Conservation (phyloP, 2,888 invertebrate genomes). For the Lordiphosa andalusiaca region DNA sequence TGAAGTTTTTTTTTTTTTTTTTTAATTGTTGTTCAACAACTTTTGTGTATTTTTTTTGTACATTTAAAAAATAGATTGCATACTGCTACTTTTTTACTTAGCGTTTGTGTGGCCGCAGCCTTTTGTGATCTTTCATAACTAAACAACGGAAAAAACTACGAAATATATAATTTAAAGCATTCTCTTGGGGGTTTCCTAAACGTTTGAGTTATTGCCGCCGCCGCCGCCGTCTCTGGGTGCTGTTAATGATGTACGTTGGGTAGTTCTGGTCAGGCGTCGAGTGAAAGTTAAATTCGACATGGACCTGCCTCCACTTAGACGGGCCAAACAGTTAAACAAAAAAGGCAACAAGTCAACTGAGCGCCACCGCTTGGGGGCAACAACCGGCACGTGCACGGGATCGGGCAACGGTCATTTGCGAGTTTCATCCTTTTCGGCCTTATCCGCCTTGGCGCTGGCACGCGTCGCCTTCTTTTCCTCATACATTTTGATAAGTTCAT, state of each 20-base stretch:
- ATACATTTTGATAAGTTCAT: conserved; percentile 83
- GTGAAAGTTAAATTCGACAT: conserved; percentile 27
- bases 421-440: conserved; percentile 45
- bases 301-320: conserved; percentile 16
- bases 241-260: too few species aligned
- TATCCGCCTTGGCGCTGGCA: conserved; percentile 58
- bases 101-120: conserved; percentile 6
- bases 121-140: conserved; percentile 12
- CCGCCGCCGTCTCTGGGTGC: not conserved
- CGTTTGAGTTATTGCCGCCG: conserved; percentile 1
- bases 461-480: conserved; percentile 81
- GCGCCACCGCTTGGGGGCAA: conserved; percentile 25
- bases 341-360: conserved; percentile 51
- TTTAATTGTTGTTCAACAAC: too few species aligned
- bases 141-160: conserved; percentile 7
- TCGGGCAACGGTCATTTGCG: conserved; percentile 50
- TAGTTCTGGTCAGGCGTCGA: conserved; percentile 10
- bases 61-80: too few species aligned
- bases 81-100: not conserved
- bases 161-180: conserved; percentile 5
- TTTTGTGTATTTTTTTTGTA: too few species aligned
- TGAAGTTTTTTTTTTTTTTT: too few species aligned
- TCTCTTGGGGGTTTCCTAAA: not conserved
- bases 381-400: conserved; percentile 20
- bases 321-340: conserved; percentile 44